Evolutionary conservation across 2,888 invertebrate genomes (phyloP).

Genomic region (Lycaena phlaeas): DNA sequence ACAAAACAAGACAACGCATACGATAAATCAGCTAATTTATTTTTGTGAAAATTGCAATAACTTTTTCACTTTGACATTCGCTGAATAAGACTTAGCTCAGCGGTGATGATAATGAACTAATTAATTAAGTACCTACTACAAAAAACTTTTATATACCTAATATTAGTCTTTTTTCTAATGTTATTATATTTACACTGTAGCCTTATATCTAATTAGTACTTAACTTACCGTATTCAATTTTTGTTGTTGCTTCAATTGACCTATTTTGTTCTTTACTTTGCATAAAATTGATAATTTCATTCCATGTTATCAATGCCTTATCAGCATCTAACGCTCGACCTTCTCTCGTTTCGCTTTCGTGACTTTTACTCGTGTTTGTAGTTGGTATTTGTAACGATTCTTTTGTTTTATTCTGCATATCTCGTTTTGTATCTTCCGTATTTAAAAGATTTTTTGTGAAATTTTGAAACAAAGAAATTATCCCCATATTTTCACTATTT

Average conservation of each 20-base stretch:
- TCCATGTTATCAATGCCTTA: conserved; percentile 39
- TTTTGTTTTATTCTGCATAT: conserved; percentile 36
- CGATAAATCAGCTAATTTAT: too few relatives aligned
- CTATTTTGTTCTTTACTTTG: conserved; percentile 36
- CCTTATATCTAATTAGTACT: too few relatives aligned
- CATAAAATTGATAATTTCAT: conserved; percentile 54
- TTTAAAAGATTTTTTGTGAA: conserved; percentile 44
- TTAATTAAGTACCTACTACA: too few relatives aligned
- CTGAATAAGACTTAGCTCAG: too few relatives aligned
- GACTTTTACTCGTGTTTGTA: conserved; percentile 42
- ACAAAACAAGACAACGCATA: too few relatives aligned
- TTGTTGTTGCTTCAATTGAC: conserved; percentile 7
- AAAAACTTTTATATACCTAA: too few relatives aligned
- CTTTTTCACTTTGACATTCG: too few relatives aligned
- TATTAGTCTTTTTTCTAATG: too few relatives aligned
- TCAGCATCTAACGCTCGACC: conserved; percentile 35
- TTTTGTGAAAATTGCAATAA: too few relatives aligned
- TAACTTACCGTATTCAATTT: conserved; percentile 29
- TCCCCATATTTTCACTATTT: conserved; percentile 73
- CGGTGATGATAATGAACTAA: too few relatives aligned
- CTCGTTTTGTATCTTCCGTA: conserved; percentile 27
- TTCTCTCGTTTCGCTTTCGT: conserved; percentile 43
- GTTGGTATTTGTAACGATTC: conserved; percentile 61
- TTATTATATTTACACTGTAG: too few relatives aligned
- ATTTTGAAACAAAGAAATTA: conserved; percentile 74